A percentile compares a stretch with the other conserved stretches of the same genome.
Evolutionary conservation across 1,140 invertebrate species (phyloP).

Genomic region (Hyposmocoma kahamanoa): DNA sequence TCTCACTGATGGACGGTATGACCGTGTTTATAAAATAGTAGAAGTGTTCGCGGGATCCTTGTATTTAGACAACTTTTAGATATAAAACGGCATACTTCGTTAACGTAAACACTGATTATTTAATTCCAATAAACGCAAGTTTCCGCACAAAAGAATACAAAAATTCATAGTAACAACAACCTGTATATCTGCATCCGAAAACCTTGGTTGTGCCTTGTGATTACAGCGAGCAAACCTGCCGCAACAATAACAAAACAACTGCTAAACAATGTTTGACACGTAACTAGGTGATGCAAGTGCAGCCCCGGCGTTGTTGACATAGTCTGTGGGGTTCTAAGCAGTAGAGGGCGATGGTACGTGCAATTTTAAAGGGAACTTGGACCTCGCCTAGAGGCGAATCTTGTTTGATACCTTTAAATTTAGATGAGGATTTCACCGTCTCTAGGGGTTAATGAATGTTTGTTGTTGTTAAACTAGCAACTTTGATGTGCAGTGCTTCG

Average conservation of each 20-base stretch:
- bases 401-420: conserved; percentile 33
- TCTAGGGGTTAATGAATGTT: conserved; percentile 8
- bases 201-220: too few species aligned
- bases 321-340: conserved; percentile 37
- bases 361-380: conserved; percentile 50
- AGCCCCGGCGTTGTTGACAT: conserved; percentile 45
- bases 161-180: too few species aligned
- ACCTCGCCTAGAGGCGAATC: conserved; percentile 19
- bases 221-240: conserved; percentile 26
- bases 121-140: too few species aligned
- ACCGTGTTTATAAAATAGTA: too few species aligned
- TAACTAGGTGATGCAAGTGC: conserved; percentile 50
- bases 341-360: conserved; percentile 39
- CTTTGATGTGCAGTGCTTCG: too few species aligned
- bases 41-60: too few species aligned
- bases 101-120: too few species aligned
- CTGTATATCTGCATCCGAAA: too few species aligned
- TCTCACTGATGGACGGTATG: too few species aligned
- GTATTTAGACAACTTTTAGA: too few species aligned
- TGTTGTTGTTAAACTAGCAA: conserved; percentile 1
- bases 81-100: too few species aligned
- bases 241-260: conserved; percentile 45
- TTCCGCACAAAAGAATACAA: too few species aligned
- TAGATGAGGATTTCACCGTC: conserved; percentile 28
- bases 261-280: conserved; percentile 57